phyloP scores from a whole-genome alignment of 2,888 invertebrate species.

The Hetaerina titia region DNA sequence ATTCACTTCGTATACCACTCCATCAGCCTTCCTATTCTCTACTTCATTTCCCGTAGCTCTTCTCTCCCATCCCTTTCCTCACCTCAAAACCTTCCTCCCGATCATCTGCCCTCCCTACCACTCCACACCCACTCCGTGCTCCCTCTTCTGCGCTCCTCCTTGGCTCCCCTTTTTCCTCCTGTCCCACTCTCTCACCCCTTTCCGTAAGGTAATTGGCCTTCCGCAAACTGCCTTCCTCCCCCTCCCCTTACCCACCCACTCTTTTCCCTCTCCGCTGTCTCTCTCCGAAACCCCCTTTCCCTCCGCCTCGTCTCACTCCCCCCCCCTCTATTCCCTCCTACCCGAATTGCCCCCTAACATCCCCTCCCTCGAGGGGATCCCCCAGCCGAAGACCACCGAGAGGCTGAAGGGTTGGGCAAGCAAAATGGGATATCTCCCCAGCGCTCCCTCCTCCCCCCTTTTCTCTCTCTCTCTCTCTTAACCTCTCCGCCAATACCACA shows the following conservation, averaged over 20 bases:
- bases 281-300: background rate
- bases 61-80: background rate
- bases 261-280: background rate
- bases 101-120: background rate
- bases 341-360: background rate
- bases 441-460: background rate
- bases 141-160: background rate
- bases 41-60: background rate
- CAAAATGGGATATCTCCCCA: constrained; percentile 53
- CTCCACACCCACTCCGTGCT: background rate
- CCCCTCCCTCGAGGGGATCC: background rate
- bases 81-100: background rate
- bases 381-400: constrained; percentile 22
- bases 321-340: background rate
- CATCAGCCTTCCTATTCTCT: background rate
- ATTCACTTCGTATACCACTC: background rate
- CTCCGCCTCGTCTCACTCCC: background rate
- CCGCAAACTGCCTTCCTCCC: background rate
- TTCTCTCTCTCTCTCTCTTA: background rate
- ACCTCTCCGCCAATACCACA: background rate
- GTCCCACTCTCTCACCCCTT: background rate
- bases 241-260: background rate
- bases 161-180: background rate
- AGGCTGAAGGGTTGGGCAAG: constrained; percentile 41
- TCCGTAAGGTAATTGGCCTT: constrained; percentile 53